Conservation (phyloP, 2,888 invertebrate genomes). For the Microctonus brassicae region DNA sequence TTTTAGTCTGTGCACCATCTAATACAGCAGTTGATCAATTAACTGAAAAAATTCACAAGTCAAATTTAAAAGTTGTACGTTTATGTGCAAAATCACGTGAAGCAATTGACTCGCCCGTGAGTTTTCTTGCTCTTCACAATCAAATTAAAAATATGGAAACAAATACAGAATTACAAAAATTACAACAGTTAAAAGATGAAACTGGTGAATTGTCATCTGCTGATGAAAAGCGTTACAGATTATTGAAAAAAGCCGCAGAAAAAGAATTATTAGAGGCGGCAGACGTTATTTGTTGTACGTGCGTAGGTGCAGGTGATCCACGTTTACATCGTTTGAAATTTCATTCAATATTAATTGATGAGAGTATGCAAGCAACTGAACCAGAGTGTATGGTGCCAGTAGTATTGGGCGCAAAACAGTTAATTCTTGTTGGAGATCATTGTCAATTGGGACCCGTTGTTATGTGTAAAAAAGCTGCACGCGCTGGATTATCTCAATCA, state of each 20-base stretch:
- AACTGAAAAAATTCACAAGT: conserved; percentile 98
- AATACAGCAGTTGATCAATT: conserved; percentile 99
- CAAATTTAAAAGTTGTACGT: conserved; percentile 92
- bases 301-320: conserved; percentile 98
- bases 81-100: conserved; percentile 98
- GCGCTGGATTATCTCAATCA: conserved; percentile 96
- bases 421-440: conserved; percentile 98
- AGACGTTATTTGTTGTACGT: conserved; percentile 99
- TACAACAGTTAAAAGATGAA: conserved; percentile 97
- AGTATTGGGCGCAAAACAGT: conserved; percentile 95
- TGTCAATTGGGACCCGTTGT: conserved; percentile 99
- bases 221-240: conserved; percentile 93
- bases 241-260: conserved; percentile 91
- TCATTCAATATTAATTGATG: conserved; percentile 96
- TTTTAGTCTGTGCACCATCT: conserved; percentile 97
- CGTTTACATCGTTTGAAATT: conserved; percentile 93
- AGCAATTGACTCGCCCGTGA: conserved; percentile 97
- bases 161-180: conserved; percentile 91
- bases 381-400: conserved; percentile 99
- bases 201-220: conserved; percentile 96
- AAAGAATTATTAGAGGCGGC: conserved; percentile 93
- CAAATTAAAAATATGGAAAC: conserved; percentile 96
- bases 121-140: conserved; percentile 96
- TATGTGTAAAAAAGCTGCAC: conserved; percentile 98
- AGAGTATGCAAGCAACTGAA: conserved; percentile 96